Conservation (phyloP, 1,140 invertebrate genomes). For the Brachionus rotundiformis region DNA sequence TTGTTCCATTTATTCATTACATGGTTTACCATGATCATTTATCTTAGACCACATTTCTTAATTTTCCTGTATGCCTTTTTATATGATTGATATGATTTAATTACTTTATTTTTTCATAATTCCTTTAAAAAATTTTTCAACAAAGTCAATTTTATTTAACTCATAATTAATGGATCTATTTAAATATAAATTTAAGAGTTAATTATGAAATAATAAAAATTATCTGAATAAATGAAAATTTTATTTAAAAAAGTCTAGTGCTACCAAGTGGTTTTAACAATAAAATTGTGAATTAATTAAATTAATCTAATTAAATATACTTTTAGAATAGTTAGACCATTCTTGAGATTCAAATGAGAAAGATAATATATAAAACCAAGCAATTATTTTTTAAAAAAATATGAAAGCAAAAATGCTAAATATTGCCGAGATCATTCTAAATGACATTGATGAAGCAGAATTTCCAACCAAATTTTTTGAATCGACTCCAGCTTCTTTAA, state of each 20-base stretch:
- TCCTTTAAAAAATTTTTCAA: no score
- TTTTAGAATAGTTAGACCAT: background rate
- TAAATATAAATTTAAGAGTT: no score
- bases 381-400: background rate
- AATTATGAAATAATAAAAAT: background rate
- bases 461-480: conserved; percentile 6
- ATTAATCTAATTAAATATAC: background rate
- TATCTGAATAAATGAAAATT: background rate
- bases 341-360: background rate
- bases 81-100: no score
- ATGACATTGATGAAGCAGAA: background rate
- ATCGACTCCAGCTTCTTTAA: background rate
- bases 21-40: no score
- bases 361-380: background rate
- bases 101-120: no score
- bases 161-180: no score
- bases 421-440: background rate
- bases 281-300: background rate
- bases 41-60: no score
- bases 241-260: conserved; percentile 5
- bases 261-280: conserved; percentile 13
- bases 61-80: no score
- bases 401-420: background rate
- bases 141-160: no score
- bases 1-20: no score